Evolutionary conservation across 1,140 invertebrate species (phyloP), one percentile per base, ranked within the genome.

Genomic region (Pogonomyrmex californicus): DNA sequence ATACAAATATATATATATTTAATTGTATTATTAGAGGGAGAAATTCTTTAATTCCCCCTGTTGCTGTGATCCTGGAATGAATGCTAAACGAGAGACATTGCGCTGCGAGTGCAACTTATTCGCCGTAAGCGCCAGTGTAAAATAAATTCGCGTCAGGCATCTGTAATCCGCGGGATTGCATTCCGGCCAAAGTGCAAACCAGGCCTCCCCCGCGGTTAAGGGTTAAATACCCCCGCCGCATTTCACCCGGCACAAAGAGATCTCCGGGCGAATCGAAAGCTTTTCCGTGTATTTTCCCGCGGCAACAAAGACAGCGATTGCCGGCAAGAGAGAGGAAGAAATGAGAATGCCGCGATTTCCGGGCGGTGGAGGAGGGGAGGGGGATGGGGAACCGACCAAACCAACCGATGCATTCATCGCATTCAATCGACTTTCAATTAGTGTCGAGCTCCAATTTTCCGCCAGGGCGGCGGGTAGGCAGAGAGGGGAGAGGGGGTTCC

Each of bases 361-460:
- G 47, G 41, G 7, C 30, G 76, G 33, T 10, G 38, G 30, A 23
- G 30, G 33, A 17, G 58, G 4, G 47, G 33, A 10, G 38, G 30
- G 30, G 33, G 30, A 44, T 7, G 47, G 51, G 51, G 30, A 78
- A 38, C 38, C 23, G 56, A 58, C 30, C 62, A 63, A 63, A 44
- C 71, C 54, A 44, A 60, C 56, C 75, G 66, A 60, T 86, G 76
- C 87, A 90, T 88, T 92, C 89, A 91, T 90, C 77, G 85, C 87
- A 78, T 92, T 91, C 89, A 88, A 92, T 92, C 83, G 91, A 88
- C 87, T 92, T 88, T 89, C 87, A 91, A 92, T 92, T 92, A 92
- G 85, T 66, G 87, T 85, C 78, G 82, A 63, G 79, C 77, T 91
- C 86, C 79, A 87, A 87, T 90, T 92, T 89, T 91, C 81, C 83